Conservation (phyloP, 2,113 vertebrate species). For the Globicephala melas region DNA sequence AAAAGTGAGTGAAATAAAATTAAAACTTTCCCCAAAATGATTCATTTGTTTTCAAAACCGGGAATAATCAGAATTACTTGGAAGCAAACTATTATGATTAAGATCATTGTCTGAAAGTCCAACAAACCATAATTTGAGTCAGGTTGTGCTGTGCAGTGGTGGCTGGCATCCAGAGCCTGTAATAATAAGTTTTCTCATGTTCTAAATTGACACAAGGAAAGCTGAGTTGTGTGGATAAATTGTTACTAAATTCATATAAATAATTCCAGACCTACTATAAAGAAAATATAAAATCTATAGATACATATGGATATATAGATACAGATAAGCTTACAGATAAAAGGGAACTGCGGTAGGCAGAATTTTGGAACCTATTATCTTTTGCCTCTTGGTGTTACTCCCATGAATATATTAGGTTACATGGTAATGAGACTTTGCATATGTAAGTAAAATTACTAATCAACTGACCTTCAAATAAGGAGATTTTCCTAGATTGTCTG, state of each 20-base stretch:
- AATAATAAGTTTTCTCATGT: neutral
- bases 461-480: neutral
- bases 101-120: neutral
- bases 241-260: neutral
- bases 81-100: neutral
- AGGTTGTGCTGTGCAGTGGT: neutral
- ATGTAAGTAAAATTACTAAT: neutral
- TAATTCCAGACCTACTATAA: neutral
- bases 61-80: neutral
- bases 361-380: neutral
- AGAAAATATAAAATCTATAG: neutral
- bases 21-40: neutral
- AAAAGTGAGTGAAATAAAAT: neutral
- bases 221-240: neutral
- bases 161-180: neutral
- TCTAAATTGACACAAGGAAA: neutral
- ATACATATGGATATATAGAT: neutral
- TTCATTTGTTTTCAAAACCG: neutral
- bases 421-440: neutral
- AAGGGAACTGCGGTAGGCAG: neutral
- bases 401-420: neutral
- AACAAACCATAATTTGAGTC: neutral
- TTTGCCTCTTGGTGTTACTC: neutral
- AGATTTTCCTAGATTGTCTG: neutral
- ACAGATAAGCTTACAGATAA: neutral